Evolutionary conservation across 2,888 invertebrate species (phyloP), one percentile per base, ranked within the genome.

Genomic region (Tribolium freemani): DNA sequence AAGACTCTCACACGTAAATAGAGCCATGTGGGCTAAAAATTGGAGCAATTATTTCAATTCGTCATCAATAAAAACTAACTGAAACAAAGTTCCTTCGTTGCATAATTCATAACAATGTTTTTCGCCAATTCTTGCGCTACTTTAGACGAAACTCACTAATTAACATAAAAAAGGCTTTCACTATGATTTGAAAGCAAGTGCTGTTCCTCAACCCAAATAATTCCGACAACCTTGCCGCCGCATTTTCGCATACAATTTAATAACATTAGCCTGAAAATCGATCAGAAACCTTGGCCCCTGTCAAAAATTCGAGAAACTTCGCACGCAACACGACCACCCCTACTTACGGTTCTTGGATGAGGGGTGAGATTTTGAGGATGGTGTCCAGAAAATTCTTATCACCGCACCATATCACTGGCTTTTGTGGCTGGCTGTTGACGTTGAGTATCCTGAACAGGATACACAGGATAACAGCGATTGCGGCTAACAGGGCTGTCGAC

Each of bases 281-380:
- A 38, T 38, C 38, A 38, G n/a, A 3, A 26, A 26, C 26, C 26
- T 26, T 26, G 38, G 38, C 38, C 38, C 38, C 38, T n/a, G 8
- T 38, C 38, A 8, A 38, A 26, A 38, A 38, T 6, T 38, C 38
- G 9, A 8, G 38, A 38, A 38, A 8, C 38, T 38, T 38, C 38
- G 8, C 3, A 2, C 5, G 38, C 1, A 26, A 26, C 5, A 26
- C 26, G 26, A 5, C 26, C 26, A 26, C 26, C 5, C 5, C 26
- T 38, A 94, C 95, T 94, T 89, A 95, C 95, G 94, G 94, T 87
- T 95, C 94, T 82, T 90, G 90, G 71, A 96, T 88, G 77, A 93
- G 90, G 31, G 95, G 94, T 74, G 94, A 92, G 79, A 94, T 92
- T 86, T 94, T 94, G 79, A 94, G 88, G 71, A 95, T 90, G 76